Evolutionary conservation across 2,113 vertebrate species (phyloP), one percentile per base, ranked within the genome.

Genomic region (Eclectus roratus): DNA sequence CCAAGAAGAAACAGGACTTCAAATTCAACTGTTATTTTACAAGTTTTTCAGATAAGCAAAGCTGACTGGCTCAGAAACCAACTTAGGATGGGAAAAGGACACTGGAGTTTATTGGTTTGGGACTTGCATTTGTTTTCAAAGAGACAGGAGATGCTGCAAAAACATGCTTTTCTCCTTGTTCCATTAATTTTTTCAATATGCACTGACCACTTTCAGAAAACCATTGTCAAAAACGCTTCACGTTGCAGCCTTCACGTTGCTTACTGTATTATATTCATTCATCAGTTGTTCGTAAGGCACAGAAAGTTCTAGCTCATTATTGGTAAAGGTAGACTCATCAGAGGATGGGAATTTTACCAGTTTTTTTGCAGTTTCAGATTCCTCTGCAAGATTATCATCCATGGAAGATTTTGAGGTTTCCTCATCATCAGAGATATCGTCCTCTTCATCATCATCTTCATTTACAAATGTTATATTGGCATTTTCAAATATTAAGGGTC

Each of bases 251-350:
- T 98, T 98, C n/a, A 97, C 98, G 74, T 98, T 98, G 81, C 97
- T 98, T 44, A 99, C 98, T 89, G 98, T 98, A 18, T 98, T 98
- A 79, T 99, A 99, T 52, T 99, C 99, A 52, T 99, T 99, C 68
- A 99, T 98, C 14, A 99, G 98, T 85, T 98, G 98, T 85, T 99
- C 99, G 3, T 99, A 99, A 65, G 99, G 99, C 97, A 98, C 98
- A 13, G 97, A 97, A 77, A 98, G 97, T 80, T 99, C 98, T 0
- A 98, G 98, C 66, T 98, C 95, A 0, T 99, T 99, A 91, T 97
- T 98, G 29, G 98, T 99, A 96, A 99, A 99, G 33, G 99, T 98
- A 5, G 99, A 99, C 55, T 97, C 98, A 33, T 99, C 98, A 0
- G 98, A 98, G 2, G 98, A 99, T 1, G 98, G 98, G 61, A 98